phyloP scores from a whole-genome alignment of 2,113 vertebrate genomes.

The Mixornis gularis region DNA sequence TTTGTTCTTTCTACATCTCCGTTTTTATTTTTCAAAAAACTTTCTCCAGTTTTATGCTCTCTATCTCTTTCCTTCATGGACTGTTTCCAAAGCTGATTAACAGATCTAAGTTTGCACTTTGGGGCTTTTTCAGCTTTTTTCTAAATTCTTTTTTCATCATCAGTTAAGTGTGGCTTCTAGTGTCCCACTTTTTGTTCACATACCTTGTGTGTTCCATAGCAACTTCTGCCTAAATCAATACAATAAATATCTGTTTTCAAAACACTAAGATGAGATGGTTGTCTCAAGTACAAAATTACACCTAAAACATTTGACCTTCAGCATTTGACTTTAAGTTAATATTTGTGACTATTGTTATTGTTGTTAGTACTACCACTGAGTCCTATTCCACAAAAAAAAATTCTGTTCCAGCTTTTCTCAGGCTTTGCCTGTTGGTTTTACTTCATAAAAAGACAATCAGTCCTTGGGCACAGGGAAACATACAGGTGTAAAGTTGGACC shows the following conservation, averaged over 20 bases:
- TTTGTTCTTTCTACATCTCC: neutral
- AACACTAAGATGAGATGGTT: neutral
- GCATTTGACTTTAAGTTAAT: neutral
- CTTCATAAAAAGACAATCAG: neutral
- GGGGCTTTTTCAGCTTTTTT: neutral
- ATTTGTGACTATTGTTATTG: neutral
- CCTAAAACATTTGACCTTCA: neutral
- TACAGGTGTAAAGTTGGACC: rapidly evolving
- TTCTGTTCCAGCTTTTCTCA: neutral
- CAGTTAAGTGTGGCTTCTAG: neutral
- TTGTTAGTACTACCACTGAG: neutral
- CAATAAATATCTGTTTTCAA: neutral
- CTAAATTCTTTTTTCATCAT: neutral
- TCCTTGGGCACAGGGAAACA: neutral
- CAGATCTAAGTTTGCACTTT: neutral
- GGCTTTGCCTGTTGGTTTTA: neutral
- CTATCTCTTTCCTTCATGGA: neutral
- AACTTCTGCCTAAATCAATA: neutral
- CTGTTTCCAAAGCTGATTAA: neutral
- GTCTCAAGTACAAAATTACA: neutral
- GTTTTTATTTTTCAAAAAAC: neutral
- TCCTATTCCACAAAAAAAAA: neutral
- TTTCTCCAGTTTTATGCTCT: neutral
- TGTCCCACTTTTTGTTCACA: neutral
- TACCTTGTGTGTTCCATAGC: neutral